Percentiles rank a stretch among this genome's conserved stretches.
Evolutionary conservation across 2,797 vertebrate species (phyloP).

Genomic region (Pantherophis vulpinus): DNA sequence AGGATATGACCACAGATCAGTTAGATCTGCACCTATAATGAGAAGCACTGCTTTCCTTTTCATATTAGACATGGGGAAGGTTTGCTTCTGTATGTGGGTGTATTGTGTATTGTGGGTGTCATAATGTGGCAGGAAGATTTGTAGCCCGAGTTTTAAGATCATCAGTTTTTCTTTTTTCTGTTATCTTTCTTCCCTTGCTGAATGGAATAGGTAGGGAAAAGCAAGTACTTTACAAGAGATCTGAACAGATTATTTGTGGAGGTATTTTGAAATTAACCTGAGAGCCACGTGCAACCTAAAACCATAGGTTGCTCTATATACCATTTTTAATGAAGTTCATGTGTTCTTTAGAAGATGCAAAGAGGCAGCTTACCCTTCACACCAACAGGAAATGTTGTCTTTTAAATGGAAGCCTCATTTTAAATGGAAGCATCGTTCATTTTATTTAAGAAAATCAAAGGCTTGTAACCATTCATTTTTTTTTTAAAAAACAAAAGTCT

Average conservation of each 20-base stretch:
- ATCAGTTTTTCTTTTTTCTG: neutral
- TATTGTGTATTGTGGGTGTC: neutral
- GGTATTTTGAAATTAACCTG: neutral
- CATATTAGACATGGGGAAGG: neutral
- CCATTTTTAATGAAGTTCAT: neutral
- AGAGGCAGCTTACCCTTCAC: neutral
- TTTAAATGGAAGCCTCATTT: neutral
- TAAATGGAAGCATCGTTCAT: neutral
- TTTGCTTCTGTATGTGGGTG: neutral
- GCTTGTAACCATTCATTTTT: neutral
- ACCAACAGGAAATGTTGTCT: neutral
- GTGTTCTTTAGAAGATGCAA: neutral
- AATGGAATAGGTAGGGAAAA: neutral
- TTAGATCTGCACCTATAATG: neutral
- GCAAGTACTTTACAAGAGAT: neutral
- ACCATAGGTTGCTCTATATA: neutral
- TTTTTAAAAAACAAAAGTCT: too few relatives aligned
- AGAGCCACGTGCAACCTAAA: neutral
- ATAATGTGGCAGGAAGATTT: neutral
- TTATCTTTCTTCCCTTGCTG: neutral
- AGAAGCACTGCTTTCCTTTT: neutral
- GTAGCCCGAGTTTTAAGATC: neutral
- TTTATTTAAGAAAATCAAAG: neutral
- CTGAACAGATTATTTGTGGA: neutral
- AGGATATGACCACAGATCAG: neutral